Evolutionary conservation across 2,888 invertebrate species (phyloP).

Genomic region (Sphaerophoria rueppellii): DNA sequence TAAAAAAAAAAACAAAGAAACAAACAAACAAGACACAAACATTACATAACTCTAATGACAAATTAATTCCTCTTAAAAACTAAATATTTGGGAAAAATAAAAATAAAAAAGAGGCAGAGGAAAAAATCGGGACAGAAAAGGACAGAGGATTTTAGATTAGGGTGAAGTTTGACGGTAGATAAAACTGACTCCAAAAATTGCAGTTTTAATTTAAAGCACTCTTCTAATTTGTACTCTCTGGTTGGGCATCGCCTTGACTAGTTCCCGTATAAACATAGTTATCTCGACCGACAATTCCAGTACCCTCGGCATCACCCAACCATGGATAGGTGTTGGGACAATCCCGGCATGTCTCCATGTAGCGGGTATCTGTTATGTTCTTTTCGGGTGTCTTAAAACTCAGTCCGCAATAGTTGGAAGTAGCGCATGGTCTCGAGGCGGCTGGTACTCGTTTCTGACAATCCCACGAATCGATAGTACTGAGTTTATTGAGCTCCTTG

Average conservation of each 20-base stretch:
- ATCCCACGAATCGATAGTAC: slow-evolving; percentile 91
- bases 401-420: slow-evolving; percentile 92
- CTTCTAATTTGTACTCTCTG: slow-evolving; percentile 55
- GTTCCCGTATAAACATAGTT: slow-evolving; percentile 84
- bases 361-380: slow-evolving; percentile 91
- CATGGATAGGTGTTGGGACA: slow-evolving; percentile 94
- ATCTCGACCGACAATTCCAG: slow-evolving; percentile 90
- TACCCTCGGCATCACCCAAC: slow-evolving; percentile 93
- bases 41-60: slow-evolving; percentile 69
- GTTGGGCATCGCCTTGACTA: slow-evolving; percentile 70
- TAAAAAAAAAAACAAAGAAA: slow-evolving; percentile 46
- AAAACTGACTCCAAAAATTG: neutral
- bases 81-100: slow-evolving; percentile 51
- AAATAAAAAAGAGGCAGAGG: slow-evolving; percentile 11
- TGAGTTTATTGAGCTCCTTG: slow-evolving; percentile 86
- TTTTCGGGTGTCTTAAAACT: slow-evolving; percentile 89
- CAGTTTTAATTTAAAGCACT: slow-evolving; percentile 10
- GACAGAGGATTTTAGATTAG: slow-evolving; percentile 20
- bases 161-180: slow-evolving; percentile 7
- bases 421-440: slow-evolving; percentile 90
- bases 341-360: slow-evolving; percentile 93
- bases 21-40: slow-evolving; percentile 64
- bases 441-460: slow-evolving; percentile 86
- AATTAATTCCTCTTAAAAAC: slow-evolving; percentile 62
- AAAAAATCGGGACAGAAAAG: slow-evolving; percentile 32